These are phyloP conservation scores for Mycalesis mineus DNA, from an alignment of 2,888 invertebrate genomes.

Conservation along the genomic window DNA sequence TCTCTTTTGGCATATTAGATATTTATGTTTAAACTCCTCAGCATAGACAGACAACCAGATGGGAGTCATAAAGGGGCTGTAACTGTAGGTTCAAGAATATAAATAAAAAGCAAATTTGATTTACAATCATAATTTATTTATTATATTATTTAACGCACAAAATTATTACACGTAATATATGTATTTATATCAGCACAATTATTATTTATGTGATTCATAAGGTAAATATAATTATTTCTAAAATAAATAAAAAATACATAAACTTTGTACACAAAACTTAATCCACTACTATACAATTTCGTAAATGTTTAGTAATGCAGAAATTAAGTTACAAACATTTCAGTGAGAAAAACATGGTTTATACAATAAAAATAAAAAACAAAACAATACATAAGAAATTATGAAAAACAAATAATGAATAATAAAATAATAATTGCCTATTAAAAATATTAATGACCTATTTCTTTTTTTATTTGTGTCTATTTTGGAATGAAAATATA, in stretches of 20 bases:
- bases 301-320: background rate
- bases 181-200: background rate
- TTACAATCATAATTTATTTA: background rate
- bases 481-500: constrained; percentile 14
- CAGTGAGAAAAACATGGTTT: no score
- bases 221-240: constrained; percentile 9
- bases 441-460: no score
- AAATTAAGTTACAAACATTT: background rate
- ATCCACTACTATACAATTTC: constrained; percentile 8
- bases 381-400: background rate
- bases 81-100: no score
- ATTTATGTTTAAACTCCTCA: no score
- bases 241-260: constrained; percentile 25
- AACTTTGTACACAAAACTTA: constrained; percentile 23
- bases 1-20: no score
- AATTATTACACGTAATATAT: background rate
- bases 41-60: no score
- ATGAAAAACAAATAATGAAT: background rate
- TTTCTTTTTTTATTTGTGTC: no score
- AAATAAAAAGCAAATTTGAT: background rate
- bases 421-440: background rate
- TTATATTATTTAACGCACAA: background rate
- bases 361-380: no score
- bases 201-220: background rate
- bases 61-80: no score